Evolutionary conservation across 2,888 invertebrate species (phyloP), one percentile per base, ranked within the genome.

Genomic region (Plagodis dolabraria): DNA sequence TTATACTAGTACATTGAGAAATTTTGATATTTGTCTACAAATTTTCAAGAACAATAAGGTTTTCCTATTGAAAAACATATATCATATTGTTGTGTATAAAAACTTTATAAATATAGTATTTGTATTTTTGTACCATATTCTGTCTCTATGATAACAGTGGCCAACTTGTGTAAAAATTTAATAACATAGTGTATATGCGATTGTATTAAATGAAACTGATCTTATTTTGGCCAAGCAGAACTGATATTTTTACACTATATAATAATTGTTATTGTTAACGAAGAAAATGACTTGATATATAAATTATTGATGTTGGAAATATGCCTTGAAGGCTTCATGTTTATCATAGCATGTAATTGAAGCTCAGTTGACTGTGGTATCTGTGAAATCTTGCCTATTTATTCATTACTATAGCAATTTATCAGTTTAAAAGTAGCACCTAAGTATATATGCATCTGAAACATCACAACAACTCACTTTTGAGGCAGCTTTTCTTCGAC

Each of bases 1-100:
- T 63, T 9, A 8, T 52, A 11, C 33, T 51, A 54, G 55, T 54
- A 54, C 45, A 53, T 55, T 47, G 36, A 47, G 47, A 63, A 34
- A 36, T 62, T 55, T 68, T 67, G 63, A 57, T 68, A 64, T 69
- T 72, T 69, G 45, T 76, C 72, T 74, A 77, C 71, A 75, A 66
- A 65, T 67, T 68, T 65, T 83, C 83, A 46, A 42, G 35, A 59
- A 10, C 49, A 59, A 9, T 50, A 38, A 47, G 10, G 45, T 45
- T 57, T 53, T 55, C 22, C 38, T 53, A 57, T 61, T 57, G 49
- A 60, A 52, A 52, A 42, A 44, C 45, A 42, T 60, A 35, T 22
- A 22, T 22, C 22, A 22, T 42, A 47, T 47, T 48, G 46, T 38
- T 40, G 47, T 38, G 8, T 35, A 8, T 34, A 46, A 43, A 5